A percentile compares a stretch with the other conserved stretches of the same genome.
Conservation (phyloP, 1,140 invertebrate genomes). For the Maconellicoccus hirsutus region DNA sequence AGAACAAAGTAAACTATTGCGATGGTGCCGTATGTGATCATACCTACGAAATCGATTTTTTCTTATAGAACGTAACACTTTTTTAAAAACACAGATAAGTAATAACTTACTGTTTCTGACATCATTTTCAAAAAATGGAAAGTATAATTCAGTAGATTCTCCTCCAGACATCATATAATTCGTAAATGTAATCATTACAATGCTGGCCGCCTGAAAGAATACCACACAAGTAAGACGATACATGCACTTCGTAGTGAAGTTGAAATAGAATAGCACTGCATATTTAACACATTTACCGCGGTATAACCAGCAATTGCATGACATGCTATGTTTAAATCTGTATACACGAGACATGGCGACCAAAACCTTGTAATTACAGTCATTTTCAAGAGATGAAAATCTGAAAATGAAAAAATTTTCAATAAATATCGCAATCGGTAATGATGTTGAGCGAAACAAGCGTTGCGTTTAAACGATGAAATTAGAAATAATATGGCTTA, state of each 20-base stretch:
- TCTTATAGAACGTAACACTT: slow-evolving; percentile 24
- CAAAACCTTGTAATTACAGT: slow-evolving; percentile 64
- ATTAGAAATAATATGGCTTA: too few relatives aligned
- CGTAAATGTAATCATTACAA: slow-evolving; percentile 60
- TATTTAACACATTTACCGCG: slow-evolving; percentile 38
- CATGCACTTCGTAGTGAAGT: not conserved
- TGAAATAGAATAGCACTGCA: slow-evolving; percentile 10
- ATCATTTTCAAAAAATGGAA: slow-evolving; percentile 77
- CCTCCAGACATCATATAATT: slow-evolving; percentile 65
- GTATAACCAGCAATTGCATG: slow-evolving; percentile 66
- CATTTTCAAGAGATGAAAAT: slow-evolving; percentile 38
- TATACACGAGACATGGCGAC: slow-evolving; percentile 75
- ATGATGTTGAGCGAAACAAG: too few relatives aligned
- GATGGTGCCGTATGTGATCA: slow-evolving; percentile 57
- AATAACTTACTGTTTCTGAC: slow-evolving; percentile 54
- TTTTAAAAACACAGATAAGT: not conserved
- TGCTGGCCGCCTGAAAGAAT: slow-evolving; percentile 45
- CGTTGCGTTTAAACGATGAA: too few relatives aligned
- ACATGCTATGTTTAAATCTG: slow-evolving; percentile 59
- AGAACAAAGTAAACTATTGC: slow-evolving; percentile 59
- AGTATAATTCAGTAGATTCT: slow-evolving; percentile 74
- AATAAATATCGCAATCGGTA: too few relatives aligned
- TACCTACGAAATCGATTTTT: slow-evolving; percentile 44
- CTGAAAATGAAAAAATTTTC: too few relatives aligned
- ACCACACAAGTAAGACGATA: not conserved